Base-by-base conservation (phyloP, 2,888 invertebrate species). In the Neuroscelio doddi region DNA sequence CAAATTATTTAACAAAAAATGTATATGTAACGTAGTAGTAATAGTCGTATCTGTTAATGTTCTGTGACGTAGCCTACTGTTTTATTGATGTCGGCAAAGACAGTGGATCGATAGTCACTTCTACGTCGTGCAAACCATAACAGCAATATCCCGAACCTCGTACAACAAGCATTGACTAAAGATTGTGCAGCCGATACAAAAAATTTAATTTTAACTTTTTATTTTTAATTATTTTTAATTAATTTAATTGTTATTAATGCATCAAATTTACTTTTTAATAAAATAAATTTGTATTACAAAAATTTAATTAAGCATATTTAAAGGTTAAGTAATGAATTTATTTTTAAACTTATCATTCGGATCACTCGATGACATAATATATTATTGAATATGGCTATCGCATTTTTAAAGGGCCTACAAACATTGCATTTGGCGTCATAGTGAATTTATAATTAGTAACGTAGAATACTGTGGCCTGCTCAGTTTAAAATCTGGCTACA, bases 1-100 rank as follows among this genome's bases (percentile, higher is more conserved):
- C n/a, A n/a, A n/a, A n/a, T n/a, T n/a, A n/a, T n/a, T n/a, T n/a
- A n/a, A n/a, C n/a, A n/a, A n/a, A n/a, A n/a, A n/a, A n/a, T n/a
- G n/a, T n/a, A n/a, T n/a, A n/a, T n/a, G n/a, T n/a, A n/a, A n/a
- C n/a, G n/a, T n/a, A n/a, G n/a, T n/a, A n/a, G n/a, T n/a, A n/a
- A n/a, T n/a, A n/a, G n/a, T n/a, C n/a, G n/a, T n/a, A 21, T 21
- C 5, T 21, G 30, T 10, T 9, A 30, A 30, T 30, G 30, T 30
- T 30, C 30, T 30, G n/a, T 10, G 30, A 10, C 30, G 9, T 9
- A 5, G 21, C 21, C 21, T 21, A 30, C 30, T 41, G 21, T 41
- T 41, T 41, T 41, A 41, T 41, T 41, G 21, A 41, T 41, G 41
- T 15, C 41, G 24, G 1, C 16, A 41, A 41, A 41, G 41, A 41